Conservation (phyloP, 1,140 invertebrate species). For the Nomia melanderi region DNA sequence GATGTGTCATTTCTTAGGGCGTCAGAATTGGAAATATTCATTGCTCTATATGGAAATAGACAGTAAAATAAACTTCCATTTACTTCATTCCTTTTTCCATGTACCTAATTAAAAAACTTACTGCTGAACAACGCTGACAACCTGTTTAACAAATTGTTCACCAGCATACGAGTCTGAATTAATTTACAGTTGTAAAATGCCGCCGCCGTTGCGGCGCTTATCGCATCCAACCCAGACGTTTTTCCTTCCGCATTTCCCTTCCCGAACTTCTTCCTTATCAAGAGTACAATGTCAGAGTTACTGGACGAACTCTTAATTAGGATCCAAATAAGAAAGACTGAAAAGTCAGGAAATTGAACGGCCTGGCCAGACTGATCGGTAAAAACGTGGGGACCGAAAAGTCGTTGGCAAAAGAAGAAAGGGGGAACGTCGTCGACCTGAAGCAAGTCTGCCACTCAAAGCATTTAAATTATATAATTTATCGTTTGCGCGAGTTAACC, state of each 20-base stretch:
- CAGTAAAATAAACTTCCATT: too few species aligned
- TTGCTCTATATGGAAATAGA: too few species aligned
- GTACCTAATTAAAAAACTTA: too few species aligned
- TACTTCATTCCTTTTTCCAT: too few species aligned
- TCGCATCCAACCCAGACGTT: constrained; percentile 11
- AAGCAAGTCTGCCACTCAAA: neutral
- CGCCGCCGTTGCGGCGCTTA: constrained; percentile 9
- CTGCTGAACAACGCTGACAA: too few species aligned
- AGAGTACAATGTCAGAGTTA: constrained; percentile 30
- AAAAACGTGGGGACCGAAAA: neutral
- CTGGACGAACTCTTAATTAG: constrained; percentile 54
- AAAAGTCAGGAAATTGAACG: constrained; percentile 14
- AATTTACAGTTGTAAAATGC: neutral
- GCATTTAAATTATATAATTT: constrained; percentile 10
- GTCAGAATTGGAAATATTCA: too few species aligned
- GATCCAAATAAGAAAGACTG: constrained; percentile 40
- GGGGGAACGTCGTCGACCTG: neutral
- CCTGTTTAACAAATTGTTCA: too few species aligned
- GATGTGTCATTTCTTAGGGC: too few species aligned
- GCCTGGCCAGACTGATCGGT: constrained; percentile 18
- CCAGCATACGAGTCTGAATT: neutral
- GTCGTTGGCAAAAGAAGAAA: neutral
- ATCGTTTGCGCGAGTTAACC: constrained; percentile 24
- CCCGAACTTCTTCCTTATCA: constrained; percentile 19
- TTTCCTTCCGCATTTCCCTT: constrained; percentile 4